Base-by-base conservation (phyloP, 2,888 invertebrate species). In the Heliconius ethilla region DNA sequence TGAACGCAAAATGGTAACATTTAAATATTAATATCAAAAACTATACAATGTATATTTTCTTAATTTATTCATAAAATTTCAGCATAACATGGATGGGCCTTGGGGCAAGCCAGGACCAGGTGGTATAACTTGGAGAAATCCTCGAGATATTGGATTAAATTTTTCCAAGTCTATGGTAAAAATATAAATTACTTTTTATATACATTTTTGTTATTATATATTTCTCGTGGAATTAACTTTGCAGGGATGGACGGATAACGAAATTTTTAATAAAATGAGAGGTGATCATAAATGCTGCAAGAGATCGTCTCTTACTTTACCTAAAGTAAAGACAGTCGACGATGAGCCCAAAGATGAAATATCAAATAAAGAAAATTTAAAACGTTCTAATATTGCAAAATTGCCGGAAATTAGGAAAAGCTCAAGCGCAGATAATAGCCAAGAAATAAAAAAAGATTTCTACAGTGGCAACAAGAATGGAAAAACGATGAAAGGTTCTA, bases 91-190 rank as follows among this genome's bases (percentile, higher is more conserved):
- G 87, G 91, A 90, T 55, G 92, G 92, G 72, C 96, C 96, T 40
- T 96, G 96, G 96, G 96, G 96, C 78, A 95, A 93, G 84, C 95
- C 95, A 29, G 96, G 96, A 81, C 96, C 96, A 70, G 97, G 97
- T 76, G 97, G 97, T 81, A 93, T 94, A 76, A 95, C 95, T 82
- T 97, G 97, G 97, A 95, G 97, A 86, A 96, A 96, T 90, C 97
- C 96, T 80, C 95, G 96, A 85, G 93, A 96, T 87, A 95, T 97
- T 85, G 97, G 97, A 86, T 91, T 95, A 84, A 96, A 96, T 90
- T 97, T 97, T 94, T 96, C 96, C 85, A 96, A 96, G 89, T 97
- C 97, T 83, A 95, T 97, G 97, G 97, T 97, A 95, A 62, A 40
- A n/a, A 51, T 40, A 70, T 62, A 18, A 77, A 22, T 65, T 25